Evolutionary conservation across 2,888 invertebrate species (phyloP).

Genomic region (Gasteruption jaculator): DNA sequence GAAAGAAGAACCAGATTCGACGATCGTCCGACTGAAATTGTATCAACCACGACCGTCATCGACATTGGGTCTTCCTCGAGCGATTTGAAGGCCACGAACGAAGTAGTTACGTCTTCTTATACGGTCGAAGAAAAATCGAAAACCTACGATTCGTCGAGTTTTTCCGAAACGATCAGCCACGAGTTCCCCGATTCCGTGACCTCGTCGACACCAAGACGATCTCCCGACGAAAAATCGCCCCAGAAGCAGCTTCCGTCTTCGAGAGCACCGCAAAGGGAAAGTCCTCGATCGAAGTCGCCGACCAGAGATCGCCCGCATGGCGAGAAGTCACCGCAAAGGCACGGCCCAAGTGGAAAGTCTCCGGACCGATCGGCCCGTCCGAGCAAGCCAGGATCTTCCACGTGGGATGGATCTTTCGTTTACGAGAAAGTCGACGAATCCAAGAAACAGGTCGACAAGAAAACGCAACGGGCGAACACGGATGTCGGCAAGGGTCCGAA

Average conservation of each 20-base stretch:
- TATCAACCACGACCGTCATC: no score
- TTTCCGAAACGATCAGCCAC: slow-evolving; percentile 18
- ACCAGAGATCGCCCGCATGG: slow-evolving; percentile 5
- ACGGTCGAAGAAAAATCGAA: slow-evolving; percentile 23
- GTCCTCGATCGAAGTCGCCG: no score
- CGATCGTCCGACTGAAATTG: no score
- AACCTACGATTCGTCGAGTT: slow-evolving; percentile 21
- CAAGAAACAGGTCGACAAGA: slow-evolving; percentile 15
- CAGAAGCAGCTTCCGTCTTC: slow-evolving; percentile 8
- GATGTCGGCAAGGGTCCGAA: background rate
- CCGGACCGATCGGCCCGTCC: slow-evolving; percentile 14
- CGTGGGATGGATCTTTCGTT: slow-evolving; percentile 36
- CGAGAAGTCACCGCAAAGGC: slow-evolving; percentile 19
- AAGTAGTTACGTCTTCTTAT: no score
- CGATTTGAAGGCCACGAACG: no score
- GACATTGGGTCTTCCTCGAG: no score
- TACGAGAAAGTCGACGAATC: slow-evolving; percentile 25
- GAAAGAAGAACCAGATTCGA: no score
- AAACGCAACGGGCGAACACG: background rate
- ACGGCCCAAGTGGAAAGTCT: slow-evolving; percentile 12
- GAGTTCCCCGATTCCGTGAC: slow-evolving; percentile 15
- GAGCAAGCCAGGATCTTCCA: slow-evolving; percentile 25
- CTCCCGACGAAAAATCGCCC: background rate
- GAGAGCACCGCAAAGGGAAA: no score
- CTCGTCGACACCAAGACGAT: slow-evolving; percentile 7